These are phyloP conservation scores for Labeo calbasu DNA, from an alignment of 2,797 vertebrate species.

Conservation along the genomic window DNA sequence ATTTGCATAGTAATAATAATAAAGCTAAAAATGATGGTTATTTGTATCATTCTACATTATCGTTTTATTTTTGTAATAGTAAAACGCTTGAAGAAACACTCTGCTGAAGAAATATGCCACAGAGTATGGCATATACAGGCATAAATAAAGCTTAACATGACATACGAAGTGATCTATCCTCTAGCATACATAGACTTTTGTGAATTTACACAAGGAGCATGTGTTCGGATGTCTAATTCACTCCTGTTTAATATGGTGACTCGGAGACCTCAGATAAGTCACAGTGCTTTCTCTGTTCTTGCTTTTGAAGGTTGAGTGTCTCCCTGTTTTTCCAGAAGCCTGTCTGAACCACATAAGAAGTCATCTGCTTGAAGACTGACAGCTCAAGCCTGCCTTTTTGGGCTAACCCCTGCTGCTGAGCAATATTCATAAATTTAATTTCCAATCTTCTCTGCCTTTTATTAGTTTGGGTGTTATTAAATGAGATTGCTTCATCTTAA, in stretches of 20 bases:
- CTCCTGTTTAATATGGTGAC: conserved; percentile 56
- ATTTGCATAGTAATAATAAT: neutral
- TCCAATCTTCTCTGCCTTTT: conserved; percentile 96
- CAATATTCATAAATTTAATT: conserved; percentile 99
- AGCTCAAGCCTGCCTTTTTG: conserved; percentile 85
- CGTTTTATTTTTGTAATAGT: neutral
- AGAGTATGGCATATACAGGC: neutral
- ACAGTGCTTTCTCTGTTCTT: conserved; percentile 39
- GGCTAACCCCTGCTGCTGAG: conserved; percentile 91
- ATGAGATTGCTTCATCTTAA: conserved; percentile 99
- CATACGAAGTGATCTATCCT: conserved; percentile 32
- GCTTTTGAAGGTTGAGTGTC: conserved; percentile 42
- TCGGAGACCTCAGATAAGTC: conserved; percentile 40
- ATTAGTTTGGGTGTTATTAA: conserved; percentile 99
- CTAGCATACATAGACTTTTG: conserved; percentile 28
- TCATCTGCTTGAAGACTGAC: conserved; percentile 79
- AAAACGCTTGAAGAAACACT: neutral
- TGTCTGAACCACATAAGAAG: conserved; percentile 58
- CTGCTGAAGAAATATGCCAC: neutral
- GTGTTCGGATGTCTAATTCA: conserved; percentile 48
- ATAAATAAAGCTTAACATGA: conserved; percentile 37
- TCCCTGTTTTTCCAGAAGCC: conserved; percentile 17
- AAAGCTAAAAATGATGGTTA: neutral
- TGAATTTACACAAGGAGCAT: conserved; percentile 51
- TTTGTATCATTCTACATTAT: neutral